Evolutionary conservation across 2,113 vertebrate genomes (phyloP), one percentile per base, ranked within the genome.

Genomic region (Sapajus apella): DNA sequence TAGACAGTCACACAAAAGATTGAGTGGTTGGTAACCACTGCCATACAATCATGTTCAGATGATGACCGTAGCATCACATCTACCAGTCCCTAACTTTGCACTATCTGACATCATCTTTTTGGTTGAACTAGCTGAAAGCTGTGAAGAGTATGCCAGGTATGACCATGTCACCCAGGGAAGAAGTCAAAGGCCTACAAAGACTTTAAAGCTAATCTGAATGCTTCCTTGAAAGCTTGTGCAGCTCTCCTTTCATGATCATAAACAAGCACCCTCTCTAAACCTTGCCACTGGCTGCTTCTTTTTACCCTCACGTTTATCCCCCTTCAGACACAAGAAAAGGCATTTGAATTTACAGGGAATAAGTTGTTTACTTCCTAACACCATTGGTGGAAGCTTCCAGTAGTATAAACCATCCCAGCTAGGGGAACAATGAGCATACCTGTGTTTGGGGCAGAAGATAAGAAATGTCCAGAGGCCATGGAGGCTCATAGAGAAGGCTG

Each of bases 11-110:
- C 11, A 40, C 43, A 8, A 7, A 20, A 0, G 43, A 12, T 13
- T 23, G 13, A 55, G 8, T 27, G 6, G 11, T 70, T 2, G 21
- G 23, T 20, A 56, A 45, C 10, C 20, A 70, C 23, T 13, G 17
- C 0, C 40, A 8, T 0, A 27, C 12, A 77, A 12, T 6, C 21
- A 2, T 66, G 7, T 47, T 25, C 20, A 66, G 40, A 88, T 21
- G 12, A 27, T 79, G 37, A 76, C 12, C n/a, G 20, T 16, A 61
- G 1, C n/a, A 16, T 86, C 32, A 16, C 1, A 47, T 32, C 1
- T 32, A 40, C 35, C 14, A 64, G 13, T 1, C 23, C 7, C 11
- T 14, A 16, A 0, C 20, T 21, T 68, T 6, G 0, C 5, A 32
- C 14, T 37, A 55, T 52, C 6, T 18, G 4, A 32, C 12, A 17